Percentiles rank a stretch among this genome's conserved stretches.
These are phyloP conservation scores for Chloroceryle amazona DNA, from an alignment of 2,797 vertebrate species.

Conservation along the genomic window DNA sequence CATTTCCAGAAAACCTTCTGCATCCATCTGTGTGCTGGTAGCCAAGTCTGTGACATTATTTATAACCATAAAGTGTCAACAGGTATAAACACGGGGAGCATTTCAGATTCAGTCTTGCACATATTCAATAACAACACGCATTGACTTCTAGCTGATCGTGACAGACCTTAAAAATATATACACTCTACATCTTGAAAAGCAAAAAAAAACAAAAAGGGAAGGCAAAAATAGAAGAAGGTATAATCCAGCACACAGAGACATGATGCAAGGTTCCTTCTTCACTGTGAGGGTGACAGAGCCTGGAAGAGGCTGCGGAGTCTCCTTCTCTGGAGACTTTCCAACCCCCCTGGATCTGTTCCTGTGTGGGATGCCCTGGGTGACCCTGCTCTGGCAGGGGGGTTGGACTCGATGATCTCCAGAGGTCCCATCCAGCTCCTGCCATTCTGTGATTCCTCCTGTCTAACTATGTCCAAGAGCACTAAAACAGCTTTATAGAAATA, in stretches of 20 bases:
- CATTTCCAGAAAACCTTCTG: conserved; percentile 21
- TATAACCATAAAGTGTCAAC: not conserved
- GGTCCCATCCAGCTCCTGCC: too few relatives aligned
- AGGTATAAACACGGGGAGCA: not conserved
- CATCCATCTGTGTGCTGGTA: not conserved
- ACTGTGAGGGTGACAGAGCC: too few relatives aligned
- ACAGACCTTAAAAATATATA: not conserved
- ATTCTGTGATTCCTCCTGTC: not conserved
- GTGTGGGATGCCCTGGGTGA: too few relatives aligned
- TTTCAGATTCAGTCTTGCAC: not conserved
- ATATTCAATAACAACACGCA: not conserved
- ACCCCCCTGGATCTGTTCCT: too few relatives aligned
- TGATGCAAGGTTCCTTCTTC: not conserved
- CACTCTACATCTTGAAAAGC: not conserved
- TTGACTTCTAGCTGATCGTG: not conserved
- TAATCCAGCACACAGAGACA: not conserved
- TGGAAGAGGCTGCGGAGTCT: too few relatives aligned
- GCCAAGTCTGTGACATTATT: not conserved
- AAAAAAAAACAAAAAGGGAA: not conserved
- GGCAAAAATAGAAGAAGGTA: not conserved
- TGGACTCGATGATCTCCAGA: too few relatives aligned
- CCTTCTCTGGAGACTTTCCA: too few relatives aligned
- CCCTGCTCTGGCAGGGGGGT: too few relatives aligned
- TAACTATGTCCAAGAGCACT: not conserved
- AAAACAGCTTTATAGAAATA: not conserved